Conservation (phyloP, 2,888 invertebrate genomes). For the Seira ritae region DNA sequence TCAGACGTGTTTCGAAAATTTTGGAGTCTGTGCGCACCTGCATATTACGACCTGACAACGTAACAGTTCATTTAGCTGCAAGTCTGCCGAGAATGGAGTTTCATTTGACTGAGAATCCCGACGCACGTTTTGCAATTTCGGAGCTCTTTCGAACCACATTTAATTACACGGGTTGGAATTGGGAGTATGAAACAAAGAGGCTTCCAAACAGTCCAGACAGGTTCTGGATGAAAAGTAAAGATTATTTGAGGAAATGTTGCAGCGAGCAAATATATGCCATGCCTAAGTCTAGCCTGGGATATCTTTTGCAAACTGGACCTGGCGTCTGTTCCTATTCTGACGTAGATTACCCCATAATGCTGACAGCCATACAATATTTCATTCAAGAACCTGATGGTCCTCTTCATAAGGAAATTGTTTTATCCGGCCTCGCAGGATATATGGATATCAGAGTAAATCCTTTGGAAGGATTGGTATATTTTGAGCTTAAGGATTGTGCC, state of each 20-base stretch:
- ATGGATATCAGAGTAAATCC: constrained; percentile 82
- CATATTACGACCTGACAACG: constrained; percentile 80
- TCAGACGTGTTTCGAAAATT: constrained; percentile 75
- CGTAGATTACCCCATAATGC: constrained; percentile 83
- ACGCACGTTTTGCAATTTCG: constrained; percentile 41
- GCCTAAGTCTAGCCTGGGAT: no score
- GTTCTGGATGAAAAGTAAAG: constrained; percentile 62
- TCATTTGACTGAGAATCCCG: constrained; percentile 54
- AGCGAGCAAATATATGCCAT: constrained; percentile 79
- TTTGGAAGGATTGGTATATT: constrained; percentile 83
- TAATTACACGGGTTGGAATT: constrained; percentile 39
- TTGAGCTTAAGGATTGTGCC: constrained; percentile 85
- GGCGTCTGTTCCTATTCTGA: constrained; percentile 78
- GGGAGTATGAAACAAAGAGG: constrained; percentile 51
- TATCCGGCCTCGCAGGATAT: constrained; percentile 78
- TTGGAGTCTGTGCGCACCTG: constrained; percentile 80
- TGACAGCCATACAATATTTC: constrained; percentile 89
- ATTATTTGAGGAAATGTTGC: constrained; percentile 29
- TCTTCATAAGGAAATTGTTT: constrained; percentile 37
- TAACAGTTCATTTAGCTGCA: constrained; percentile 84
- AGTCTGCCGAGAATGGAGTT: constrained; percentile 78
- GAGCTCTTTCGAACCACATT: constrained; percentile 46
- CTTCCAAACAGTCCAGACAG: constrained; percentile 61
- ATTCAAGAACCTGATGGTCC: constrained; percentile 84
- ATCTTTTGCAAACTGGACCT: constrained; percentile 30